Conservation (phyloP, 2,888 invertebrate genomes). For the Chromoteleia sp. region DNA sequence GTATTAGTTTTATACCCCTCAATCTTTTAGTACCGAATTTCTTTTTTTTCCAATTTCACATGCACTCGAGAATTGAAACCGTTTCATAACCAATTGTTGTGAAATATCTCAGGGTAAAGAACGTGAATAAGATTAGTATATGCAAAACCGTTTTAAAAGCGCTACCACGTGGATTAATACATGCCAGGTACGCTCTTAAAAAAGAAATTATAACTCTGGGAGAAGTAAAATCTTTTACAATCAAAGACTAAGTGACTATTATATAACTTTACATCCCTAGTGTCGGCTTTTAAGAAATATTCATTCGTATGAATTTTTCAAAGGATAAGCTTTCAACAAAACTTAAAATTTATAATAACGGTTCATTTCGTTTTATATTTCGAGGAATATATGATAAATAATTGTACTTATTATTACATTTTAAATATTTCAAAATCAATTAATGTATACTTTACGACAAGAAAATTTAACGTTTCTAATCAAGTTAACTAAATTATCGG, state of each 20-base stretch:
- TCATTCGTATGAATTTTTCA: background rate
- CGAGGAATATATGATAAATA: too few species aligned
- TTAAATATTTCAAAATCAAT: too few species aligned
- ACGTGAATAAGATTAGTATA: slow-evolving; percentile 2
- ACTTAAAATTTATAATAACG: too few species aligned
- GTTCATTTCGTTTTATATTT: too few species aligned
- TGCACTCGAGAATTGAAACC: background rate
- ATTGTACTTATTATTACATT: too few species aligned
- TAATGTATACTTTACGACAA: too few species aligned
- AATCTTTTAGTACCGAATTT: too few species aligned
- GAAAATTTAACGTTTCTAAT: too few species aligned
- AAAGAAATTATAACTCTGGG: background rate
- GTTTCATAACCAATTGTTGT: slow-evolving; percentile 4
- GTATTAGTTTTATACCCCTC: too few species aligned
- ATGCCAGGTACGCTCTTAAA: slow-evolving; percentile 3
- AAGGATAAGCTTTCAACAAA: too few species aligned
- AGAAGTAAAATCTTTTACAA: slow-evolving; percentile 4
- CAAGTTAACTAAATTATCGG: too few species aligned
- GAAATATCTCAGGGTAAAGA: slow-evolving; percentile 5
- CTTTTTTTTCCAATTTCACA: background rate
- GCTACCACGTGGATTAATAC: background rate
- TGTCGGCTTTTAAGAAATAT: background rate
- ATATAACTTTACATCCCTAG: background rate
- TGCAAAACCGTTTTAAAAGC: slow-evolving; percentile 13
- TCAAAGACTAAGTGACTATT: slow-evolving; percentile 4